Conservation (phyloP, 2,113 vertebrate genomes). For the Nematolebias whitei region DNA sequence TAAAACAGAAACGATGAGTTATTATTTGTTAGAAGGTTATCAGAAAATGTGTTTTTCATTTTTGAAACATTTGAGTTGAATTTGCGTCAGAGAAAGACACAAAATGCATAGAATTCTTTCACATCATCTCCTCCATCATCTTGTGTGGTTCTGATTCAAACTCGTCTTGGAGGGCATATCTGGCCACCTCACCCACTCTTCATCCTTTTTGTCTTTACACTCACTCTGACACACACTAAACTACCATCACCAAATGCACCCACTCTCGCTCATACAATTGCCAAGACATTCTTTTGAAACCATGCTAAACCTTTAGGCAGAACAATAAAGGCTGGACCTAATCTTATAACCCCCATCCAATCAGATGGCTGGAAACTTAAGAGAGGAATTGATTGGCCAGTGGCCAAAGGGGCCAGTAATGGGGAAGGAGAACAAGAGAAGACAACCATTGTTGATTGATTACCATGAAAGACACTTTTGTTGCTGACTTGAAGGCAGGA, state of each 20-base stretch:
- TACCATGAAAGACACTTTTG: conserved; percentile 79
- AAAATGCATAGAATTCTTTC: conserved; percentile 17
- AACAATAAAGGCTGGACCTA: conserved; percentile 73
- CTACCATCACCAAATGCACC: conserved; percentile 25
- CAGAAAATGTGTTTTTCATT: too few relatives aligned
- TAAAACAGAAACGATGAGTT: too few relatives aligned
- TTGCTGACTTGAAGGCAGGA: conserved; percentile 65
- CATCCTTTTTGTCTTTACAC: conserved; percentile 60
- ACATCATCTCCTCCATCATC: conserved; percentile 48
- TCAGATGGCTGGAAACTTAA: conserved; percentile 58
- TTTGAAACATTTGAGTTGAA: too few relatives aligned
- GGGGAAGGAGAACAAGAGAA: conserved; percentile 75
- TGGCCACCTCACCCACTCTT: conserved; percentile 59
- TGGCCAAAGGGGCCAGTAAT: conserved; percentile 70
- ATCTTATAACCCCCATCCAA: conserved; percentile 70
- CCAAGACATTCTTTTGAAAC: conserved; percentile 74
- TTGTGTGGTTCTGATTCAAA: conserved; percentile 68
- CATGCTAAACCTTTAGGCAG: conserved; percentile 72
- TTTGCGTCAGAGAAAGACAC: conserved; percentile 10
- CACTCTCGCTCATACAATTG: conserved; percentile 54
- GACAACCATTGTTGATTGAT: conserved; percentile 78
- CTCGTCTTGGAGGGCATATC: conserved; percentile 57
- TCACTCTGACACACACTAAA: conserved; percentile 34
- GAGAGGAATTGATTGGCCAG: conserved; percentile 70
- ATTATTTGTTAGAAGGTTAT: too few relatives aligned